A percentile compares a stretch with the other conserved stretches of the same genome.
phyloP scores from a whole-genome alignment of 2,888 invertebrate species.

The Apamea anceps region DNA sequence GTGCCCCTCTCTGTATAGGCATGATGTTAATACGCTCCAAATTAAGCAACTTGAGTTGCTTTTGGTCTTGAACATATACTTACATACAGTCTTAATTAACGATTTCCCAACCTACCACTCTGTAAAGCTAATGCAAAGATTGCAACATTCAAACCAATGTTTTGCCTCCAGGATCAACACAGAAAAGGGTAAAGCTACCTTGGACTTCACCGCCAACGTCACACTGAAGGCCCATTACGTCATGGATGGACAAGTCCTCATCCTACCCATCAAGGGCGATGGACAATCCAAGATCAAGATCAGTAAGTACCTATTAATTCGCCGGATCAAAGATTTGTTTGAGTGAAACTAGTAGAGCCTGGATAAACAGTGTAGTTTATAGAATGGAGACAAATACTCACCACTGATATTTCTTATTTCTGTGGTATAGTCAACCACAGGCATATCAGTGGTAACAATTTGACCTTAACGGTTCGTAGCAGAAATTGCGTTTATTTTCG shows the following conservation, averaged over 20 bases:
- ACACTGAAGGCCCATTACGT: slow-evolving; percentile 88
- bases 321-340: neutral
- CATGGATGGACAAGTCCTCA: slow-evolving; percentile 88
- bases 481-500: neutral
- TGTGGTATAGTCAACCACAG: neutral
- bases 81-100: neutral
- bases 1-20: too few relatives aligned
- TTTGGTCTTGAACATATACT: neutral
- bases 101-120: neutral
- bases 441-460: neutral
- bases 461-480: neutral
- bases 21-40: too few relatives aligned
- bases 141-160: neutral
- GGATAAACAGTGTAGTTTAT: neutral
- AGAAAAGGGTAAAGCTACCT: slow-evolving; percentile 79
- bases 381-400: neutral
- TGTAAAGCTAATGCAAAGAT: neutral
- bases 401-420: neutral
- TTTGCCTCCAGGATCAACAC: slow-evolving; percentile 76
- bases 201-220: slow-evolving; percentile 88
- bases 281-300: slow-evolving; percentile 88
- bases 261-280: slow-evolving; percentile 88
- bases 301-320: slow-evolving; percentile 80
- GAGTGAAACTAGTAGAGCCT: neutral
- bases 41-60: neutral